Evolutionary conservation across 2,113 vertebrate species (phyloP), one percentile per base, ranked within the genome.

Genomic region (Phalacrocorax aristotelis): DNA sequence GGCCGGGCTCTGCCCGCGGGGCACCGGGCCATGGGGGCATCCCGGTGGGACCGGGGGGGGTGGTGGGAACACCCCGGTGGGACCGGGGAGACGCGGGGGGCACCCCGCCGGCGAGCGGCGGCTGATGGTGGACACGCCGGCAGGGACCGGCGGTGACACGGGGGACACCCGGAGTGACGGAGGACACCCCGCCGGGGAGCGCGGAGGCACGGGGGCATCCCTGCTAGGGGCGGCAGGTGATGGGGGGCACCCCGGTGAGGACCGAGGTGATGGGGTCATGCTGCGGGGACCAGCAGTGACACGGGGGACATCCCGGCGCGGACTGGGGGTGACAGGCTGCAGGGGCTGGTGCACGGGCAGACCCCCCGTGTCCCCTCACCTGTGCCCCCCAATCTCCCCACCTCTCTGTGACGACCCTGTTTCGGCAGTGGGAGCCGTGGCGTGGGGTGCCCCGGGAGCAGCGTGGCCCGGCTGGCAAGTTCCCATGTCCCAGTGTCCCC

Each of bases 391-490:
- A 6, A 2, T 27, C 55, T 65, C 46, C 70, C 78, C 52, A 22
- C 21, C 61, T 90, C 49, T 52, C 78, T 0, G 0, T 1, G 6
- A 30, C 46, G 42, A 20, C 48, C 19, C 30, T 36, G 6, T 51
- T 70, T 52, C 18, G 11, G 51, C 72, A 64, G 42, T 8, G 49
- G 36, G 26, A 71, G 34, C 42, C 2, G 1, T 13, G 29, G 62
- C 4, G 1, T 13, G 40, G 55, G 36, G 10, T 7, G 54, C 14
- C 15, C n/a, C 0, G 6, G 23, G 48, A 34, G 17, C 58, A 51
- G 36, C 0, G 2, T 19, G 44, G 18, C 27, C 1, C 2, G n/a
- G 54, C 17, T 38, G 51, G 19, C 22, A 29, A 17, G 15, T 36
- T 32, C 60, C 23, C 2, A 1, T 36, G 68, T 54, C 30, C 32